phyloP scores from a whole-genome alignment of 30 jellyfish, hydroid and myxozoan genomes.

The Aurelia sp. region DNA sequence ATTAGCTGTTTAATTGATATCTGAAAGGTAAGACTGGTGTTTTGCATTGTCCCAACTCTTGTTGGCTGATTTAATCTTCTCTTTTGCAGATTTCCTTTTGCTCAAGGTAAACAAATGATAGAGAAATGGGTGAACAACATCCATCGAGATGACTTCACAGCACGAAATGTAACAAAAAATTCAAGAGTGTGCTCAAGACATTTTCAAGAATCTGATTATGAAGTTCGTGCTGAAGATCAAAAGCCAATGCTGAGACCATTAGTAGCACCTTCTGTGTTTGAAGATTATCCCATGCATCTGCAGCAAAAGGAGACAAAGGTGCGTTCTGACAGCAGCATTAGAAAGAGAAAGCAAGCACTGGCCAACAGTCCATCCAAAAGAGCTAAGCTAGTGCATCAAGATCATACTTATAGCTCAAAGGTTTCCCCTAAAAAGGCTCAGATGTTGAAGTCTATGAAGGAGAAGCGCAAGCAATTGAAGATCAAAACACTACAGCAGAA shows the following conservation, averaged over 20 bases:
- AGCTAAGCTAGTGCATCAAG: constrained; percentile 4
- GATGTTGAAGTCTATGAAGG: constrained; percentile 12
- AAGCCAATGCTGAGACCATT: not conserved
- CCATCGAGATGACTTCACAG: constrained; percentile 11
- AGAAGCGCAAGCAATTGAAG: not conserved
- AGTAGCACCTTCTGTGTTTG: not conserved
- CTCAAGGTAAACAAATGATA: constrained; percentile 7
- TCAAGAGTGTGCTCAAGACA: constrained; percentile 20
- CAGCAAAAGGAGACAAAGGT: not conserved
- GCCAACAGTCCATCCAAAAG: constrained; percentile 13
- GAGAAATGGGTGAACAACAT: constrained; percentile 10
- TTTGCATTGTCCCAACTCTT: not conserved
- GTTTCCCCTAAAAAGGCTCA: constrained; percentile 12
- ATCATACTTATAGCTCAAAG: constrained; percentile 1
- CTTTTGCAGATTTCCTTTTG: constrained; percentile 2
- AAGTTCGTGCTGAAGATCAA: not conserved
- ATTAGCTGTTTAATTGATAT: no score
- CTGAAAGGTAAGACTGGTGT: no score
- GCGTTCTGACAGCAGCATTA: constrained; percentile 12
- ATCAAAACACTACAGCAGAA: constrained; percentile 6
- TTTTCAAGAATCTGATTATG: not conserved
- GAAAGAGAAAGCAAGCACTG: constrained; percentile 7
- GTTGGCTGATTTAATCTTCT: not conserved
- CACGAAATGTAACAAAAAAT: not conserved
- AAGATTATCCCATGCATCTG: constrained; percentile 14